Percentiles rank a stretch among this genome's conserved stretches.
phyloP scores from a whole-genome alignment of 2,113 vertebrate genomes.

The Podilymbus podiceps region DNA sequence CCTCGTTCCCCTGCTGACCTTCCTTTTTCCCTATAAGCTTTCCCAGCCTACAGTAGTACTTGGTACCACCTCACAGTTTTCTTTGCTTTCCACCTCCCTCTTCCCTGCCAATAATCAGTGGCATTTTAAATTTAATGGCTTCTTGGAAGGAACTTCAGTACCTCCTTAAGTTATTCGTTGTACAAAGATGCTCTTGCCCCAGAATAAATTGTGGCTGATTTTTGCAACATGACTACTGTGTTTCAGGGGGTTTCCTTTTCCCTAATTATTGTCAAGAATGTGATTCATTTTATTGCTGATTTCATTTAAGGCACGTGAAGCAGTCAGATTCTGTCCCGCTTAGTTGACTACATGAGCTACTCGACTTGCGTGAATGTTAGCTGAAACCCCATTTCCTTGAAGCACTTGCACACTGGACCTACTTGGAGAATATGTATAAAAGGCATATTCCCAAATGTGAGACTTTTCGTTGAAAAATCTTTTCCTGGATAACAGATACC shows the following conservation, averaged over 20 bases:
- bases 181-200: neutral
- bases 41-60: neutral
- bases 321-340: neutral
- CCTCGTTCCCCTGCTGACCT: neutral
- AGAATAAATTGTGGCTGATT: neutral
- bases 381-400: neutral
- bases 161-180: neutral
- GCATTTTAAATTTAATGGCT: neutral
- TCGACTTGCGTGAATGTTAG: neutral
- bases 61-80: neutral
- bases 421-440: neutral
- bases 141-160: neutral
- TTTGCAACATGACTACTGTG: neutral
- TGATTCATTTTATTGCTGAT: neutral
- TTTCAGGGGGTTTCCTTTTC: constrained; percentile 4
- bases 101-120: neutral
- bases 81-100: neutral
- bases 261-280: neutral
- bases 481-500: neutral
- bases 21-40: neutral
- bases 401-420: neutral
- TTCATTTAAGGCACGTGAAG: neutral
- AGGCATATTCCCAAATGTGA: neutral
- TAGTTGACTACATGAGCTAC: neutral
- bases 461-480: neutral